A percentile compares a stretch with the other conserved stretches of the same genome.
These are phyloP conservation scores for Leptobrachium ailaonicum DNA, from an alignment of 2,113 vertebrate genomes.

Conservation along the genomic window DNA sequence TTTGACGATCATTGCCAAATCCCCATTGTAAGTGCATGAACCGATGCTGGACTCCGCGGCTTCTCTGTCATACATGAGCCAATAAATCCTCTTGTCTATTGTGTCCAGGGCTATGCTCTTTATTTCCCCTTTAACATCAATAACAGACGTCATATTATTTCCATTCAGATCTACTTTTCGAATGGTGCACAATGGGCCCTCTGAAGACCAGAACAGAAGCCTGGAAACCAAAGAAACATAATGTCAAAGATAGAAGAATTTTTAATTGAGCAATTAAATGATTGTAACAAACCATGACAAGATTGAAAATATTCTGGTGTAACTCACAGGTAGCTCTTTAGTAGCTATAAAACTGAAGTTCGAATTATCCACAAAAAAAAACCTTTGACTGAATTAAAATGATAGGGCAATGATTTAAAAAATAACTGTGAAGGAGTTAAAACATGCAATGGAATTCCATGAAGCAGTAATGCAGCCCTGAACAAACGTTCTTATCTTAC, in stretches of 20 bases:
- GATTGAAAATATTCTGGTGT: too few species aligned
- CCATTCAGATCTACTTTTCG: conserved; percentile 66
- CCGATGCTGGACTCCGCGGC: conserved; percentile 62
- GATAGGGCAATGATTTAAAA: too few species aligned
- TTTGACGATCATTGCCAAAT: conserved; percentile 65
- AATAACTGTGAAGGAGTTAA: too few species aligned
- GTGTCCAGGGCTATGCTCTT: conserved; percentile 72
- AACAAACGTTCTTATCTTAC: too few species aligned
- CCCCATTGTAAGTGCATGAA: conserved; percentile 82
- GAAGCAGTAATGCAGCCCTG: too few species aligned
- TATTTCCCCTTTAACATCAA: conserved; percentile 67
- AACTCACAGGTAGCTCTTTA: too few species aligned
- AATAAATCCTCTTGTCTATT: conserved; percentile 75
- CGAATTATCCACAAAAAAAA: too few species aligned
- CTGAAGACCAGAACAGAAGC: conserved; percentile 86
- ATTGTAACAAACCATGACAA: too few species aligned
- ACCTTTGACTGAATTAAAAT: too few species aligned
- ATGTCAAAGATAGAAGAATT: not conserved
- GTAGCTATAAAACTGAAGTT: too few species aligned
- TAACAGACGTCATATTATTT: conserved; percentile 58
- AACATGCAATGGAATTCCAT: too few species aligned
- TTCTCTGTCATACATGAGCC: conserved; percentile 70
- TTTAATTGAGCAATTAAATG: too few species aligned
- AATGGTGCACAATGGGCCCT: conserved; percentile 67
- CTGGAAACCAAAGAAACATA: conserved; percentile 60